Evolutionary conservation across 2,888 invertebrate species (phyloP), one percentile per base, ranked within the genome.

Genomic region (Bombylius discolor): DNA sequence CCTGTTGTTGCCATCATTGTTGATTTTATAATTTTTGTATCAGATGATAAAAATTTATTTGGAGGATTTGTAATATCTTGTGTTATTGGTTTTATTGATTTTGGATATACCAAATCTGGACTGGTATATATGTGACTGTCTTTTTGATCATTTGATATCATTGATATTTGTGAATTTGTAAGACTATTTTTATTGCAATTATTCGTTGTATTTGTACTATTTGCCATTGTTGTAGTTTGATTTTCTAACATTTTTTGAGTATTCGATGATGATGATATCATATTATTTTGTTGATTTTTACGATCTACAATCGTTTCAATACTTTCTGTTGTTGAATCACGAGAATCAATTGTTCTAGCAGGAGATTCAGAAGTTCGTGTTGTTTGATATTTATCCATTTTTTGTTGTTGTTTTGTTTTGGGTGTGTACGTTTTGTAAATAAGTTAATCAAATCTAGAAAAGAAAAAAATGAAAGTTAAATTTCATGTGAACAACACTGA

Each of bases 261-360:
- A 7, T 5, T 44, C 32, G 44, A n/a, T 33, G 31, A 39, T 36
- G 34, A 36, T 36, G 8, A 11, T 8, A 11, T 7, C 8, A 11
- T 7, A 7, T 42, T 7, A 11, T 8, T 7, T 44, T 51, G 51
- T 44, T 50, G 14, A 33, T n/a, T 51, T 33, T 64, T 67, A 53
- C 71, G 69, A 61, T 73, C 70, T 7, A 73, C 70, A 57, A 73
- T 73, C 33, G 72, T 73, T 52, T 72, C 71, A 65, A 72, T 65
- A 63, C 73, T 73, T 52, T 67, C 70, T 11, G 67, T 66, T 42
- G 72, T 71, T 42, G 72, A 73, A 55, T 69, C 73, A 56, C 66
- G 66, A 39, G 73, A 72, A 53, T 72, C 73, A 48, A 70, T 70
- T 56, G 71, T 72, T 58, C 70, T 68, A 56, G 73, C 70, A 49